phyloP scores from a whole-genome alignment of 2,797 vertebrate species.

The Petrocephalus sullivani region DNA sequence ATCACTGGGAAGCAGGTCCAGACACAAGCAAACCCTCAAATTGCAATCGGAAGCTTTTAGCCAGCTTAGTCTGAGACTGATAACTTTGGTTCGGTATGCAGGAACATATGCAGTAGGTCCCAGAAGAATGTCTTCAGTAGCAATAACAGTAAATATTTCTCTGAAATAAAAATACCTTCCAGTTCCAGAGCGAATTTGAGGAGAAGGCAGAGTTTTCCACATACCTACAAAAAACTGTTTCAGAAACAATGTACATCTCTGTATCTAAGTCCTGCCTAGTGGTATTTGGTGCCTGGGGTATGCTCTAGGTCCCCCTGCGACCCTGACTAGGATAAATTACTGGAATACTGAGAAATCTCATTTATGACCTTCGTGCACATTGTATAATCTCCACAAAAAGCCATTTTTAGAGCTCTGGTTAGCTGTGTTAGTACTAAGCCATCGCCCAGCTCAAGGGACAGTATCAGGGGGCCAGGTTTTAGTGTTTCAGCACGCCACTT shows the following conservation, averaged over 20 bases:
- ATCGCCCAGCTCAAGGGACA: neutral
- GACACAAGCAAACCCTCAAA: neutral
- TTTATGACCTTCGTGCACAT: constrained; percentile 27
- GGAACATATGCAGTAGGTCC: neutral
- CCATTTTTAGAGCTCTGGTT: neutral
- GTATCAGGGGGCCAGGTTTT: neutral
- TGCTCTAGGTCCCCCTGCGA: neutral
- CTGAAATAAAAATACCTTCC: neutral
- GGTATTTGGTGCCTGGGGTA: neutral
- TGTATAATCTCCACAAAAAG: neutral
- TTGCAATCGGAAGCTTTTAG: neutral
- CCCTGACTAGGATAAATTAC: neutral
- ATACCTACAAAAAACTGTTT: neutral
- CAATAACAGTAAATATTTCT: neutral
- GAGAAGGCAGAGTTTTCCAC: neutral
- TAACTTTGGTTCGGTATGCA: neutral
- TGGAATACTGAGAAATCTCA: constrained; percentile 17
- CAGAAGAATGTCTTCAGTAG: constrained; percentile 1
- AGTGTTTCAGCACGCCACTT: neutral
- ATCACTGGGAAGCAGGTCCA: neutral
- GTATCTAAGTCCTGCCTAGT: neutral
- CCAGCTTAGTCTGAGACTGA: neutral
- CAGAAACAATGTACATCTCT: neutral
- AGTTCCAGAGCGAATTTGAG: neutral
- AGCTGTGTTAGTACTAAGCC: neutral